Base-by-base conservation (phyloP, 1,140 invertebrate genomes). In the Panagrolaimus sp. region DNA sequence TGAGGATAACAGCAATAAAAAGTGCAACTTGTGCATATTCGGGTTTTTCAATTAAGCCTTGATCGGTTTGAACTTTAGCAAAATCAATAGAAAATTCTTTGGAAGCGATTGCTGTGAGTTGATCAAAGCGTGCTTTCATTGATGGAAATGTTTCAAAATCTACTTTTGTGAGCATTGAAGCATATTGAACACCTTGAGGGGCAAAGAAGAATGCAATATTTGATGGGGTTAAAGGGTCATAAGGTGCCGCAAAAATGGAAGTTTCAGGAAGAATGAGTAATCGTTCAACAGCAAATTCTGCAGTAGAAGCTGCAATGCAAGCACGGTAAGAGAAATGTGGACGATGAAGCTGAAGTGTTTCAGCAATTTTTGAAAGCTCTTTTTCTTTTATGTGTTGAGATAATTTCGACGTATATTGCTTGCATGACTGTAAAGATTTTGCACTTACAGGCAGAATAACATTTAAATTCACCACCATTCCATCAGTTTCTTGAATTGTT, bases 101-200 rank as follows among this genome's bases (percentile, higher is more conserved):
- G 4, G 51, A 57, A 23, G 51, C 51, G 11, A 27, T 27, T 25
- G 20, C 4, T 23, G 27, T 23, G 9, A 57, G 51, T 11, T 57
- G 11, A 25, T 57, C 51, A 16, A 20, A 57, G 1, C 20, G 20
- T 1, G 20, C 9, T 16, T 57, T 57, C 4, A 27, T 9, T 9
- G 51, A 57, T 57, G 51, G 51, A 20, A 57, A 25, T 14, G 62
- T 31, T 14, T 31, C 51, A 5, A 68, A 13, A 47, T 63, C 53
- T 11, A 68, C 31, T 9, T 67, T 48, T 5, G 44, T 66, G 43
- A 65, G 53, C 61, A 80, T 81, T 27, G 71, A 66, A 13, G 71
- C 16, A 61, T 78, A 81, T 65, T 80, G 69, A 27, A 81, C 62
- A 64, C 78, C 78, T 64, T 80, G 78, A 14, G 77, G 78, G 27